These are phyloP conservation scores for Proctacanthus coquilletti DNA, from an alignment of 1,140 invertebrate species.

Conservation along the genomic window DNA sequence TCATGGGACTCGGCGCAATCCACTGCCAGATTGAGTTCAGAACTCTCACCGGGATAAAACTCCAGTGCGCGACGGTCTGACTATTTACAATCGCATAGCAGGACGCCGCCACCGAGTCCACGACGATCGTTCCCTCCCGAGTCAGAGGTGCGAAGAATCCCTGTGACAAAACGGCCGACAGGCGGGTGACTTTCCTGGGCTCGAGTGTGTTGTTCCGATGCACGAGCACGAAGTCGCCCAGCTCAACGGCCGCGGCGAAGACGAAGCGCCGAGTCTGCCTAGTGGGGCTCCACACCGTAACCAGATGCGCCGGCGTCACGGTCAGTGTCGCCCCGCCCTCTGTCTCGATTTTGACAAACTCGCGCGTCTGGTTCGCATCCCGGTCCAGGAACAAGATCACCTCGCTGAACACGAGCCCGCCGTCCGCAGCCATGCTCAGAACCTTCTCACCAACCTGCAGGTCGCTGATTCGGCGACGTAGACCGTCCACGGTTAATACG, in stretches of 20 bases:
- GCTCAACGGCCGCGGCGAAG: conserved; percentile 42
- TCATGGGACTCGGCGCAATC: conserved; percentile 11
- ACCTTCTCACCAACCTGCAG: conserved; percentile 66
- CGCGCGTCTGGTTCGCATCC: conserved; percentile 43
- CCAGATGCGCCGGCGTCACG: conserved; percentile 72
- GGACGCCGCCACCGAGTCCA: conserved; percentile 80
- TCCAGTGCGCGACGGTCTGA: conserved; percentile 68
- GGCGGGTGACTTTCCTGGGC: conserved; percentile 44
- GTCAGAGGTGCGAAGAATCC: conserved; percentile 90
- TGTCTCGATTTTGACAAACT: conserved; percentile 58
- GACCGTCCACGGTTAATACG: conserved; percentile 40
- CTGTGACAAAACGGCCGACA: conserved; percentile 36
- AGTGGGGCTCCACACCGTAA: conserved; percentile 34
- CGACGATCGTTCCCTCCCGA: conserved; percentile 65
- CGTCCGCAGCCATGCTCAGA: conserved; percentile 51
- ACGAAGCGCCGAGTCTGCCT: conserved; percentile 28
- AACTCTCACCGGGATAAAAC: conserved; percentile 62
- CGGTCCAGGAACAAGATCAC: conserved; percentile 83
- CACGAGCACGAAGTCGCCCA: conserved; percentile 34
- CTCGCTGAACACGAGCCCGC: conserved; percentile 60
- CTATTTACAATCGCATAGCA: conserved; percentile 86
- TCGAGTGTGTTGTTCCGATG: conserved; percentile 32
- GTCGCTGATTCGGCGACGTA: conserved; percentile 44
- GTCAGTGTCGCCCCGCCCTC: conserved; percentile 51
- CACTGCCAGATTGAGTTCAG: conserved; percentile 32